Evolutionary conservation across 1,140 invertebrate genomes (phyloP).

Genomic region (Mercenaria mercenaria): DNA sequence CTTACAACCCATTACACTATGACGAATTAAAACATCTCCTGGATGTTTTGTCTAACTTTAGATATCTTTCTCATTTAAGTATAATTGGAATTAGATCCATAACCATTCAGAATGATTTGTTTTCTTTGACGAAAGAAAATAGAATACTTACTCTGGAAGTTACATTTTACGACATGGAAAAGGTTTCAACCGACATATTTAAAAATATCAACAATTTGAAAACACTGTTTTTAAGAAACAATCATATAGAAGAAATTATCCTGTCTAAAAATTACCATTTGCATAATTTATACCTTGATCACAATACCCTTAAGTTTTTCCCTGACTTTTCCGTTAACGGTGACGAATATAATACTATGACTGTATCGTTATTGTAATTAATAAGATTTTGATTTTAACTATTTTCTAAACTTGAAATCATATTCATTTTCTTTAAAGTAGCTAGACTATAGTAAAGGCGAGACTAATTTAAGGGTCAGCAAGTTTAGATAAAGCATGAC

Average conservation of each 20-base stretch:
- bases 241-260: not conserved
- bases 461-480: too few species aligned
- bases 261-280: not conserved
- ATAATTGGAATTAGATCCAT: not conserved
- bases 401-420: too few species aligned
- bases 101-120: not conserved
- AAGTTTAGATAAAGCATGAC: too few species aligned
- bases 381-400: too few species aligned
- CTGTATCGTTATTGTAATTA: too few species aligned
- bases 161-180: not conserved
- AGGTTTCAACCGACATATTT: not conserved
- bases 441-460: too few species aligned
- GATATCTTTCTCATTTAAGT: not conserved
- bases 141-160: not conserved
- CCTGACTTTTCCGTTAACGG: not conserved
- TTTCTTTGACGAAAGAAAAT: not conserved
- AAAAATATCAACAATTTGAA: not conserved
- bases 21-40: not conserved
- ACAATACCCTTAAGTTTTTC: not conserved
- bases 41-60: not conserved
- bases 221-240: not conserved
- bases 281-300: not conserved
- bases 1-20: not conserved
- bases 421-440: too few species aligned
- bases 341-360: too few species aligned